Evolutionary conservation across 2,888 invertebrate genomes (phyloP).

Genomic region (Pocota personata): DNA sequence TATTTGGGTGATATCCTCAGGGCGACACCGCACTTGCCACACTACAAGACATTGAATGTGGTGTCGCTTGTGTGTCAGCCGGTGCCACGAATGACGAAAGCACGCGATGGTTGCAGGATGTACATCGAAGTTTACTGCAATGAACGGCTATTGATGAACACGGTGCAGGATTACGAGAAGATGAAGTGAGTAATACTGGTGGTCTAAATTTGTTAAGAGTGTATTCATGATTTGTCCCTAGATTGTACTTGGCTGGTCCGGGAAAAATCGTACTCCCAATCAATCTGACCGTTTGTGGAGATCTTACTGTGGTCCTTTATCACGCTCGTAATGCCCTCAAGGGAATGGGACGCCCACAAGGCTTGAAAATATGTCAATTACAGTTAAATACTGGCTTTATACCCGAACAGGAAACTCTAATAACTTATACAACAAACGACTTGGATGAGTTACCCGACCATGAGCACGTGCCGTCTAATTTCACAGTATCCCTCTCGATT

Average conservation of each 20-base stretch:
- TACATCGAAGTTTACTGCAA: conserved; percentile 96
- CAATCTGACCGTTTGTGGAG: conserved; percentile 92
- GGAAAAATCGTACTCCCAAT: conserved; percentile 86
- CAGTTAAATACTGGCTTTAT: conserved; percentile 96
- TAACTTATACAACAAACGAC: conserved; percentile 90
- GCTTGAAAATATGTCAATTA: conserved; percentile 93
- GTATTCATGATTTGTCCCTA: conserved; percentile 45
- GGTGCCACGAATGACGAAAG: conserved; percentile 96
- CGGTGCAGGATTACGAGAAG: conserved; percentile 94
- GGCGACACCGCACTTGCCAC: conserved; percentile 89
- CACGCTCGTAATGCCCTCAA: conserved; percentile 95
- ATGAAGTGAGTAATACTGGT: conserved; percentile 88
- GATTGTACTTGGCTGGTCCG: conserved; percentile 79
- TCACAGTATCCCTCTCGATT: conserved; percentile 88
- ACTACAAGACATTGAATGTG: conserved; percentile 92
- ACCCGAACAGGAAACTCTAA: conserved; percentile 88
- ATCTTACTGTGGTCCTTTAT: conserved; percentile 91
- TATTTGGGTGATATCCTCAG: conserved; percentile 92
- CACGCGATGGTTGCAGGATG: conserved; percentile 96
- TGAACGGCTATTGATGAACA: conserved; percentile 91
- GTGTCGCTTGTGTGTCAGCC: conserved; percentile 92
- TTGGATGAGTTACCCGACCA: conserved; percentile 91
- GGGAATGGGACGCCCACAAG: conserved; percentile 89
- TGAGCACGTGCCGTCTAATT: conserved; percentile 88
- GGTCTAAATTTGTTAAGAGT: not conserved